Evolutionary conservation across 2,888 invertebrate genomes (phyloP), one percentile per base, ranked within the genome.

Genomic region (Caenorhabditis panamensis): DNA sequence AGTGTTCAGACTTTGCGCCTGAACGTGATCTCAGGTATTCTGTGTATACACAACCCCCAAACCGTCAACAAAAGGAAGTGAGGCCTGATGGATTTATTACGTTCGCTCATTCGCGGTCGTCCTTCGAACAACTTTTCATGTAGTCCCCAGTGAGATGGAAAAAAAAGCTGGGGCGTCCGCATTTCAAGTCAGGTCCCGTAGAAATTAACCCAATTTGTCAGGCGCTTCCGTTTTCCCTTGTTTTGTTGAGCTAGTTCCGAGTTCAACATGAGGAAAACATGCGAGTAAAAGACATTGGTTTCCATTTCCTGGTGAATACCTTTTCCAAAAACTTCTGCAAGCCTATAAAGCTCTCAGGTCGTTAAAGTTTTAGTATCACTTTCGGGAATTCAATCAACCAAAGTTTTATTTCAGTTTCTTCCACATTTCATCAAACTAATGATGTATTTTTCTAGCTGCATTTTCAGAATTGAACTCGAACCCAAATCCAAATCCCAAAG

Each of bases 11-110:
- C 41, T 59, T 41, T 59, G 59, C 59, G 44, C 61, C 61, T 61
- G 61, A 61, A 61, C 61, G 61, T 61, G 61, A 61, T 61, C 47
- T 44, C 44, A 61, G 61, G 61, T 61, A 61, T 61, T 61, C 61
- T 44, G 47, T 61, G 61, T 61, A 61, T 28, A 47, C 61, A 61
- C 47, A 44, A 24, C 18, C 44, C 41, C 41, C 24, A 41, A 41
- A 59, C 41, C 59, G 59, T 59, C 37, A 59, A 59, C 59, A 59
- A 59, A 59, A 59, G 24, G 24, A 59, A 59, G 41, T 41, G 41
- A 59, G 41, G 41, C 16, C 13, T 59, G 59, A 59, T 41, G 41
- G 37, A 41, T 59, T 59, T 59, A 59, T 59, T 59, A 59, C 59
- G 59, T 41, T 59, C 24, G 36, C 59, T 59, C 41, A 41, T 59